Conservation (phyloP, 2,888 invertebrate genomes). For the Norana najaformis region DNA sequence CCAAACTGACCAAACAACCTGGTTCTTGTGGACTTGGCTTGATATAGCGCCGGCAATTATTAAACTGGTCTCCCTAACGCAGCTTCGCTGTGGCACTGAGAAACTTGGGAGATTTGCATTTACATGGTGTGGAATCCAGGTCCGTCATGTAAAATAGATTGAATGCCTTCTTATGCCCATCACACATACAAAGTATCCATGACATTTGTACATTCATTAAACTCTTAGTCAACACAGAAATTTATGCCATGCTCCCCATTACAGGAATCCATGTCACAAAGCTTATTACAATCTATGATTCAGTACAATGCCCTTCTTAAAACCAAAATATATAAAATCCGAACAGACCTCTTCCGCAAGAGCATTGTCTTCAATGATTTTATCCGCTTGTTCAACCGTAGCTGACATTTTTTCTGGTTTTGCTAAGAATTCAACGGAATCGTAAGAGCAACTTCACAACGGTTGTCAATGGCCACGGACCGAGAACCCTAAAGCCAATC, state of each 20-base stretch:
- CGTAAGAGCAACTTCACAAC: neutral
- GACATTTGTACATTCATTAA: neutral
- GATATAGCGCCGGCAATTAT: no score
- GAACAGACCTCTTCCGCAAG: conserved; percentile 53
- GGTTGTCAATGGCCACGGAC: neutral
- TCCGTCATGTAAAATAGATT: neutral
- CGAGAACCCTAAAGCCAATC: neutral
- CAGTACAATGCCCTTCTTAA: neutral
- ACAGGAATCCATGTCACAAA: no score
- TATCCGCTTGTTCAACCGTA: conserved; percentile 50
- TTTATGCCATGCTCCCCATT: neutral
- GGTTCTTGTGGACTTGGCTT: no score
- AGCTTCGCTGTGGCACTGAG: no score
- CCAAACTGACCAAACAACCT: neutral
- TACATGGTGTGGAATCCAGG: no score
- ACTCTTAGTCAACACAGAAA: neutral
- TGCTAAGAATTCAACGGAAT: neutral
- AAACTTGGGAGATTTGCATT: no score
- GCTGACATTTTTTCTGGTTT: conserved; percentile 40
- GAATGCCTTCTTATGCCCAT: neutral
- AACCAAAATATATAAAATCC: neutral
- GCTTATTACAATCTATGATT: neutral
- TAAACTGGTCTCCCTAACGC: no score
- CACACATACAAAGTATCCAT: neutral
- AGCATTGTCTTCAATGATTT: conserved; percentile 53